Percentiles rank a stretch among this genome's conserved stretches.
These are phyloP conservation scores for Euborellia annulipes DNA, from an alignment of 1,140 invertebrate species.

Conservation along the genomic window DNA sequence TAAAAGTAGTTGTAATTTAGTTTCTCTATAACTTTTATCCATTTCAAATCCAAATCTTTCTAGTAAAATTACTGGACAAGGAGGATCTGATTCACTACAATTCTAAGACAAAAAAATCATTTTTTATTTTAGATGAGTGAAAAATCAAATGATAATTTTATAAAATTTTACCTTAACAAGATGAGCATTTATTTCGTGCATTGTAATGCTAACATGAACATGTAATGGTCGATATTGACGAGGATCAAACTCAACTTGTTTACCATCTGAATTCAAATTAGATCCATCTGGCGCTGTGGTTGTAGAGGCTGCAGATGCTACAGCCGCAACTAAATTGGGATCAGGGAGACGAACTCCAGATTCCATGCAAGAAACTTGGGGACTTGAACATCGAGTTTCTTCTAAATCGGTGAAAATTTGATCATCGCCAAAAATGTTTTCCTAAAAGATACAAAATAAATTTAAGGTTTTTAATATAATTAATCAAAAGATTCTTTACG, in stretches of 20 bases:
- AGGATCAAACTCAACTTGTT: slow-evolving; percentile 55
- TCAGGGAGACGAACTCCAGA: too few relatives aligned
- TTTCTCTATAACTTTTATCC: slow-evolving; percentile 84
- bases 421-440: slow-evolving; percentile 93
- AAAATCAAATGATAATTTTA: background rate
- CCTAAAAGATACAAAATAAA: slow-evolving; percentile 32
- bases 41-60: slow-evolving; percentile 93
- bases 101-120: slow-evolving; percentile 33
- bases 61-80: slow-evolving; percentile 77
- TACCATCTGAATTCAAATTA: slow-evolving; percentile 31
- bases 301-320: slow-evolving; percentile 8
- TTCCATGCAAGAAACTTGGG: background rate
- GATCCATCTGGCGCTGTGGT: slow-evolving; percentile 1
- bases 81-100: slow-evolving; percentile 68
- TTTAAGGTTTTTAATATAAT: background rate
- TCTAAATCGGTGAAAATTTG: slow-evolving; percentile 89
- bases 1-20: slow-evolving; percentile 74
- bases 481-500: slow-evolving; percentile 2
- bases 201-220: slow-evolving; percentile 82
- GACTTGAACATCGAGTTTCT: slow-evolving; percentile 26
- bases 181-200: slow-evolving; percentile 91
- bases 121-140: background rate
- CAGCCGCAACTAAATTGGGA: slow-evolving; percentile 18
- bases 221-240: slow-evolving; percentile 74
- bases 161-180: slow-evolving; percentile 46